phyloP scores from a whole-genome alignment of 92 coral and sea anemone genomes.

The Siderastrea siderea region DNA sequence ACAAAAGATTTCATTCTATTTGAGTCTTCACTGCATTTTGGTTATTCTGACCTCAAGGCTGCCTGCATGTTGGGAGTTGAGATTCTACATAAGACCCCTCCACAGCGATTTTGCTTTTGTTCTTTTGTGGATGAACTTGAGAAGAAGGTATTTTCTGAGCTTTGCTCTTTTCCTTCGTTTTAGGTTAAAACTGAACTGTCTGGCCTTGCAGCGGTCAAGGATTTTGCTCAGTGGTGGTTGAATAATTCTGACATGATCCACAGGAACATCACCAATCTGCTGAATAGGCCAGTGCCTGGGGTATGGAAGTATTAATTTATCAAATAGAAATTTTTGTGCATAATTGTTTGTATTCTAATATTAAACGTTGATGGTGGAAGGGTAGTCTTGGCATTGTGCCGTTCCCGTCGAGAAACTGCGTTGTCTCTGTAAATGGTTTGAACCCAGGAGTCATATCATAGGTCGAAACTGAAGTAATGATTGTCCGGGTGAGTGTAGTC shows the following conservation, averaged over 20 bases:
- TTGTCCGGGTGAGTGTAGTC: no score
- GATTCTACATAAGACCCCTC: no score
- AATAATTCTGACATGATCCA: constrained; percentile 66
- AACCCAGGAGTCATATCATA: no score
- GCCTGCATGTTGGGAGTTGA: no score
- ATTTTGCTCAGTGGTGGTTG: constrained; percentile 90
- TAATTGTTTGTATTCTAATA: no score
- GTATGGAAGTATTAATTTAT: background rate
- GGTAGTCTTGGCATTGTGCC: no score
- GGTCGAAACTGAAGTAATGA: no score
- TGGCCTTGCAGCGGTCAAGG: constrained; percentile 61
- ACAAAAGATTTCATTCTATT: no score
- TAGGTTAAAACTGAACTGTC: constrained; percentile 80
- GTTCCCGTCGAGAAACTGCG: no score
- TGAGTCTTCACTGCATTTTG: background rate
- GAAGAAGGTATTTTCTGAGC: background rate
- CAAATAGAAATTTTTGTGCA: background rate
- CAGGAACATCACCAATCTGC: constrained; percentile 22
- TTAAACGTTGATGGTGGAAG: no score
- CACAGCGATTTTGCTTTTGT: background rate
- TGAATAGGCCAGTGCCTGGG: constrained; percentile 22
- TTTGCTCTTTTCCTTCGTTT: background rate
- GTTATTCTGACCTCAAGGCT: background rate
- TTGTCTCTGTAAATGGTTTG: no score
- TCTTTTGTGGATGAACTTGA: background rate